Conservation (phyloP, 2,797 vertebrate species). For the Tragopan temminckii region DNA sequence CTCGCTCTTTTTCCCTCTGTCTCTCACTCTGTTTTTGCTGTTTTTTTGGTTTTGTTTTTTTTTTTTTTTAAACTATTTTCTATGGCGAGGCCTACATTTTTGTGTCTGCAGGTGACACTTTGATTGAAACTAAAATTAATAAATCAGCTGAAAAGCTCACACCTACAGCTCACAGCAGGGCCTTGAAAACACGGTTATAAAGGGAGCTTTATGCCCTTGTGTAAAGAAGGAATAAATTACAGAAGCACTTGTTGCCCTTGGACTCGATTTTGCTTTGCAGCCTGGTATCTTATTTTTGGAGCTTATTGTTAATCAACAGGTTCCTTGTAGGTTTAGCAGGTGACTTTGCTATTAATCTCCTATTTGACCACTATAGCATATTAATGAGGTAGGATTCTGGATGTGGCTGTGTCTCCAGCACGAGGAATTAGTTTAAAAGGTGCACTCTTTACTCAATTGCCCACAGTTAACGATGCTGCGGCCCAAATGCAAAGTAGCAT, state of each 20-base stretch:
- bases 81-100: slow-evolving; percentile 84
- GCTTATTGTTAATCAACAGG: slow-evolving; percentile 88
- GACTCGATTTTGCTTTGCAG: slow-evolving; percentile 85
- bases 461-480: slow-evolving; percentile 78
- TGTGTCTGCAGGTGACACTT: slow-evolving; percentile 89
- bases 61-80: slow-evolving; percentile 73
- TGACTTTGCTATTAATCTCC: slow-evolving; percentile 89
- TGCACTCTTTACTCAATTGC: slow-evolving; percentile 82
- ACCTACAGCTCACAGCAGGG: slow-evolving; percentile 88
- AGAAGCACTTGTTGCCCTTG: slow-evolving; percentile 87
- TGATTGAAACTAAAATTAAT: slow-evolving; percentile 91
- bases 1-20: neutral
- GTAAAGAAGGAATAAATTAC: slow-evolving; percentile 88
- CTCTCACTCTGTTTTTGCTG: no score
- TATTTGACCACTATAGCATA: slow-evolving; percentile 83
- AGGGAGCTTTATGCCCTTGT: slow-evolving; percentile 86
- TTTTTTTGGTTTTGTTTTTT: neutral
- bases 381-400: slow-evolving; percentile 82
- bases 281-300: slow-evolving; percentile 87
- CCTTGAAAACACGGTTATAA: slow-evolving; percentile 86
- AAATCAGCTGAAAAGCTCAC: slow-evolving; percentile 88
- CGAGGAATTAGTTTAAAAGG: slow-evolving; percentile 82
- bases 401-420: slow-evolving; percentile 74
- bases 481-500: slow-evolving; percentile 82
- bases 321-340: slow-evolving; percentile 85